Evolutionary conservation across 1,140 invertebrate genomes (phyloP).

Genomic region (Megalonaias nervosa): DNA sequence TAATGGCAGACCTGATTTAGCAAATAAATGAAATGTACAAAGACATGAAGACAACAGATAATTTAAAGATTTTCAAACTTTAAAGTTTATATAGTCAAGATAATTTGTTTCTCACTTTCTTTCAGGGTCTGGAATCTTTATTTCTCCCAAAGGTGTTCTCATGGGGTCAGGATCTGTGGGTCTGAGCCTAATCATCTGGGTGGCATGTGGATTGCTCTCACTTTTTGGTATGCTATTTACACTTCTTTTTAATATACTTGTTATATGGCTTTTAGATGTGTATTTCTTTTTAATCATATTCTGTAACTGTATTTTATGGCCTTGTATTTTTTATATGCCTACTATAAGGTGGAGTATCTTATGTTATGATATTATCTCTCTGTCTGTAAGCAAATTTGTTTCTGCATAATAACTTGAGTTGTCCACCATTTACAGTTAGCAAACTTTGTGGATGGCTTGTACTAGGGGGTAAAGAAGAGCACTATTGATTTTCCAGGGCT

Average conservation of each 20-base stretch:
- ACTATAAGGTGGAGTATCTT: neutral
- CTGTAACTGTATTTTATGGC: neutral
- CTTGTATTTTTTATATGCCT: neutral
- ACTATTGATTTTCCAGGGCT: too few relatives aligned
- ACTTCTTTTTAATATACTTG: neutral
- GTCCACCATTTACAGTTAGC: too few relatives aligned
- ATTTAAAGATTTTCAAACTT: too few relatives aligned
- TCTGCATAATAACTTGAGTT: too few relatives aligned
- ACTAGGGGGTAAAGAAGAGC: too few relatives aligned
- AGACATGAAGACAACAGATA: too few relatives aligned
- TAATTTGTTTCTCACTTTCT: conserved; percentile 9
- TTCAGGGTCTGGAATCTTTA: conserved; percentile 90
- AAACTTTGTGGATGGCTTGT: too few relatives aligned
- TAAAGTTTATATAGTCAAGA: too few relatives aligned
- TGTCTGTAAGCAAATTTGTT: too few relatives aligned
- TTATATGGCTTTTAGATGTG: conserved; percentile 16
- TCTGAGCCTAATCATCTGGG: conserved; percentile 87
- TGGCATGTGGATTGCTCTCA: conserved; percentile 62
- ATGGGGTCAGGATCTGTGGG: conserved; percentile 87
- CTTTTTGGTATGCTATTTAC: conserved; percentile 55
- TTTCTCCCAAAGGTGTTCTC: conserved; percentile 93
- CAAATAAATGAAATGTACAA: too few relatives aligned
- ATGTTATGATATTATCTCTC: too few relatives aligned
- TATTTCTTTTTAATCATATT: neutral
- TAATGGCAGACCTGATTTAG: too few relatives aligned